Percentiles rank a stretch among this genome's conserved stretches.
Evolutionary conservation across 2,797 vertebrate species (phyloP).

Genomic region (Malacoctenus gilli): DNA sequence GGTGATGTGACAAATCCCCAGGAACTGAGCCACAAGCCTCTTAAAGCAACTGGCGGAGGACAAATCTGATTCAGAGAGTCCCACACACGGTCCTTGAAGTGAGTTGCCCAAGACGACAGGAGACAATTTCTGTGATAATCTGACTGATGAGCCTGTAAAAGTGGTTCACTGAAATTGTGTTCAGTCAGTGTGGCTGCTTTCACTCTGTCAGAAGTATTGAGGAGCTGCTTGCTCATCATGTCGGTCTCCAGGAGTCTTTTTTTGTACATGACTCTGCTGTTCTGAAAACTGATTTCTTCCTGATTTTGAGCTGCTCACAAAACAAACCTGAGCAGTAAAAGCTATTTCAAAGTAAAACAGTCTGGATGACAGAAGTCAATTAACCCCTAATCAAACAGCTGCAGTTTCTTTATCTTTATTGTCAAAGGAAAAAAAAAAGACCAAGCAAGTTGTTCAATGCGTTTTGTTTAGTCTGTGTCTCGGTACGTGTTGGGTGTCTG

Average conservation of each 20-base stretch:
- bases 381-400: too few relatives aligned
- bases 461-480: background rate
- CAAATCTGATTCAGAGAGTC: background rate
- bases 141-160: constrained; percentile 5
- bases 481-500: background rate
- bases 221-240: constrained; percentile 19
- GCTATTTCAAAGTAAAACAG: too few relatives aligned
- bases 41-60: background rate
- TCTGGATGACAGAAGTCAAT: too few relatives aligned
- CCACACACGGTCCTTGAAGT: background rate
- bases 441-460: background rate
- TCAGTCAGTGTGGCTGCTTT: constrained; percentile 8
- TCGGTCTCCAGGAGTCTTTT: background rate
- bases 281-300: constrained; percentile 14
- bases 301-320: constrained; percentile 11
- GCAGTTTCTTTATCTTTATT: too few relatives aligned
- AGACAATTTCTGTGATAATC: constrained; percentile 1
- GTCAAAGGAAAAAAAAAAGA: too few relatives aligned
- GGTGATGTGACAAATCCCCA: background rate
- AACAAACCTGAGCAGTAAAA: background rate
- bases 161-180: constrained; percentile 6
- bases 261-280: constrained; percentile 5
- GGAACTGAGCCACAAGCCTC: background rate
- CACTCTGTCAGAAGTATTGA: constrained; percentile 7
- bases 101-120: constrained; percentile 1